Percentiles rank a stretch among this genome's conserved stretches.
phyloP scores from a whole-genome alignment of 2,797 vertebrate genomes.

The Oceanodroma leucorhoa region DNA sequence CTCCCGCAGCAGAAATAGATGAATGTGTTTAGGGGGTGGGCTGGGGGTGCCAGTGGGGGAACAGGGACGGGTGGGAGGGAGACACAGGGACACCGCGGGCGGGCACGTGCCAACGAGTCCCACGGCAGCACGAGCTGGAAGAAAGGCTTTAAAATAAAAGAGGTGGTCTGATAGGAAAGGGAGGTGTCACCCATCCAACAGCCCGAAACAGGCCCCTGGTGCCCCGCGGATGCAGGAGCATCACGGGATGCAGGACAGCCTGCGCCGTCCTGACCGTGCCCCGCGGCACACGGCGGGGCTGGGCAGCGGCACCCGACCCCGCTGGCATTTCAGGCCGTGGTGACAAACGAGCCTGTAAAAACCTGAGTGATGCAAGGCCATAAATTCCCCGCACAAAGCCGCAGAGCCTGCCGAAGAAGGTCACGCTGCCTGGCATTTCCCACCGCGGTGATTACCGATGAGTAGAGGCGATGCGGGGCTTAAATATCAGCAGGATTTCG shows the following conservation, averaged over 20 bases:
- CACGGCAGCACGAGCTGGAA: neutral
- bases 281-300: fast-evolving
- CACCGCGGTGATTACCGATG: neutral
- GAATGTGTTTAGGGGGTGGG: neutral
- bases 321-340: neutral
- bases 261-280: fast-evolving
- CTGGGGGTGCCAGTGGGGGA: neutral
- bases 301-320: neutral
- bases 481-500: neutral
- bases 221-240: neutral
- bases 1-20: neutral
- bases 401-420: neutral
- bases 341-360: neutral
- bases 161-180: neutral
- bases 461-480: neutral
- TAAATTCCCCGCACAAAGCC: neutral
- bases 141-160: neutral
- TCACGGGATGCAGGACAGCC: neutral
- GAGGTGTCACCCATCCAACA: neutral
- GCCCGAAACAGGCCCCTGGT: fast-evolving
- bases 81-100: neutral
- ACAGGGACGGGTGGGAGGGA: neutral
- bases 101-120: neutral
- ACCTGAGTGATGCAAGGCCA: neutral
- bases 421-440: neutral